A percentile compares a stretch with the other conserved stretches of the same genome.
Evolutionary conservation across 64 coral and sea anemone genomes (phyloP).

Genomic region (Montipora capricornis): DNA sequence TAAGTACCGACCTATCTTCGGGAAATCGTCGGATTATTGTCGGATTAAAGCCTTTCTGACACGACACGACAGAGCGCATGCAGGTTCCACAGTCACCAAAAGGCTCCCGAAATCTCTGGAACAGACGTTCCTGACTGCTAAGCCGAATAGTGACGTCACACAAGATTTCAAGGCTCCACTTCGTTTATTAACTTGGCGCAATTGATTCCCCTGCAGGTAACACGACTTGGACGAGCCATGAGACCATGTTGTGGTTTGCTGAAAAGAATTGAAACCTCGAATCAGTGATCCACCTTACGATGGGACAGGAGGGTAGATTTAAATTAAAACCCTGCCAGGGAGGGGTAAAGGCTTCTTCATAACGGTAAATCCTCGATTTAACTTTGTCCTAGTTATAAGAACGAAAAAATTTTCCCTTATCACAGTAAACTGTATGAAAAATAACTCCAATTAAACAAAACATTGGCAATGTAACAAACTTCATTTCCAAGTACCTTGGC

Average conservation of each 20-base stretch:
- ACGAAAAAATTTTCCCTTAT: no score
- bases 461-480: no score
- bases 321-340: background rate
- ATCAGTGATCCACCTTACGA: background rate
- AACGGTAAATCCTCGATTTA: no score
- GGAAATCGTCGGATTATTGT: no score
- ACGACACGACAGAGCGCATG: no score
- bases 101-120: background rate
- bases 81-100: background rate
- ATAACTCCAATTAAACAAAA: no score
- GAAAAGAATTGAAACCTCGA: slow-evolving; percentile 13
- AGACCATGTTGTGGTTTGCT: slow-evolving; percentile 96
- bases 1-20: no score
- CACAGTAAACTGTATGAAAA: no score
- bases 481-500: no score
- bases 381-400: no score
- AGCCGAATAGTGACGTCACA: background rate
- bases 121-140: background rate
- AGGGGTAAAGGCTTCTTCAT: no score
- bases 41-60: no score
- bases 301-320: background rate
- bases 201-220: slow-evolving; percentile 89
- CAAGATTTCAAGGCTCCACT: slow-evolving; percentile 9
- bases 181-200: slow-evolving; percentile 90
- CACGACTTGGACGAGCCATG: slow-evolving; percentile 86